phyloP scores from a whole-genome alignment of 2,888 invertebrate genomes.

The Nemapogon koenigi region DNA sequence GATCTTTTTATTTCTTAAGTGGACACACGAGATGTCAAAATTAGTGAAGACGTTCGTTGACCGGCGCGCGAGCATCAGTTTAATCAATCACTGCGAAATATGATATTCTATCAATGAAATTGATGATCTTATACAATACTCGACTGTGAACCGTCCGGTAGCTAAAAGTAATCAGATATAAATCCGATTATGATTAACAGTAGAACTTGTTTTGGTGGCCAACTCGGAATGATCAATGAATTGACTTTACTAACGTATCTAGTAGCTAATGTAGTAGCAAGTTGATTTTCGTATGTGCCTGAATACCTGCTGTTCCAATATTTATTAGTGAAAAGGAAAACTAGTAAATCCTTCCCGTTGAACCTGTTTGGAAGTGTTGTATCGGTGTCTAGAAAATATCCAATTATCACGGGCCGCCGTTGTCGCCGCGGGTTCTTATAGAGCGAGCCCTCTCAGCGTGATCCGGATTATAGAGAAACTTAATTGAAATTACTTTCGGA shows the following conservation, averaged over 20 bases:
- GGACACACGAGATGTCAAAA: constrained; percentile 6
- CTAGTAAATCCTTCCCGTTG: too few species aligned
- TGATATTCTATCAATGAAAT: constrained; percentile 41
- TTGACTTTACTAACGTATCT: too few species aligned
- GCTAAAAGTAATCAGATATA: constrained; percentile 48
- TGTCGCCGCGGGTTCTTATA: constrained; percentile 36
- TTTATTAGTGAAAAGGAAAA: too few species aligned
- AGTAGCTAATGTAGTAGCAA: too few species aligned
- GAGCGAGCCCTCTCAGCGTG: constrained; percentile 21
- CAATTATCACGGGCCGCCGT: constrained; percentile 35
- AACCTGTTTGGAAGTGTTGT: constrained; percentile 7
- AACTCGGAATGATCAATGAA: constrained; percentile 55
- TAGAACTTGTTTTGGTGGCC: constrained; percentile 40
- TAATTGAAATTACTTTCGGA: constrained; percentile 58
- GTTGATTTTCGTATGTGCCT: too few species aligned
- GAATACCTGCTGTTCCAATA: too few species aligned
- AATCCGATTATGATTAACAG: constrained; percentile 55
- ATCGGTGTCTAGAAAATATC: constrained; percentile 31
- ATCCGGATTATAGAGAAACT: constrained; percentile 57
- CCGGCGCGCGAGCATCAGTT: too few species aligned
- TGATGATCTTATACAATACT: constrained; percentile 30
- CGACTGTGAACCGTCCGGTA: constrained; percentile 47
- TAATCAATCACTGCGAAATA: constrained; percentile 38
- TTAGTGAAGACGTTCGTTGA: constrained; percentile 1
- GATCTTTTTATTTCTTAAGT: background rate